A percentile compares a stretch with the other conserved stretches of the same genome.
These are phyloP conservation scores for Cryptotermes secundus DNA, from an alignment of 1,140 invertebrate species.

Conservation along the genomic window DNA sequence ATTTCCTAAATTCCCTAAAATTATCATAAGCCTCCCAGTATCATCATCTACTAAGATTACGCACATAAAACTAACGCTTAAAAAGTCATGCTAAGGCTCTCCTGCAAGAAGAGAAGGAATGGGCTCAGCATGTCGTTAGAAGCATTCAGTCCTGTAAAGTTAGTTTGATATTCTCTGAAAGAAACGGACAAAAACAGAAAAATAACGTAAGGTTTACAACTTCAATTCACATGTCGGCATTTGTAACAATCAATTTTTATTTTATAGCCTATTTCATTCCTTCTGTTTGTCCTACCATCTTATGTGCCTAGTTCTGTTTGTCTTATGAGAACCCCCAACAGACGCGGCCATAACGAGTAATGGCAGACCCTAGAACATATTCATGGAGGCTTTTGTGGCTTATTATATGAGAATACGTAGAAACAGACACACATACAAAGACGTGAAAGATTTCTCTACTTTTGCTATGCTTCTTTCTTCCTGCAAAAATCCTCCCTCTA, in stretches of 20 bases:
- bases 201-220: background rate
- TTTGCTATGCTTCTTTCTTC: background rate
- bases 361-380: background rate
- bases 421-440: slow-evolving; percentile 5
- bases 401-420: background rate
- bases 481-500: background rate
- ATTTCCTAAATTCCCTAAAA: too few relatives aligned
- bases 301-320: slow-evolving; percentile 1
- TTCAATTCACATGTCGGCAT: background rate
- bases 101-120: too few relatives aligned
- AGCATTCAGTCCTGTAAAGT: background rate
- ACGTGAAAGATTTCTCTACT: slow-evolving; percentile 14
- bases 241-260: background rate
- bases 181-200: background rate
- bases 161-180: background rate
- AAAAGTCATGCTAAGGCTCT: too few relatives aligned
- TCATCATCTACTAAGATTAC: too few relatives aligned
- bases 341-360: background rate
- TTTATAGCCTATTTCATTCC: background rate
- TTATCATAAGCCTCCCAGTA: too few relatives aligned
- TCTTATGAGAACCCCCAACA: background rate
- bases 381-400: background rate
- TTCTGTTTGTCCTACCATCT: background rate
- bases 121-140: too few relatives aligned
- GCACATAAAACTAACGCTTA: too few relatives aligned